A percentile compares a stretch with the other conserved stretches of the same genome.
Evolutionary conservation across 2,888 invertebrate genomes (phyloP).

Genomic region (Camponotus fellah): DNA sequence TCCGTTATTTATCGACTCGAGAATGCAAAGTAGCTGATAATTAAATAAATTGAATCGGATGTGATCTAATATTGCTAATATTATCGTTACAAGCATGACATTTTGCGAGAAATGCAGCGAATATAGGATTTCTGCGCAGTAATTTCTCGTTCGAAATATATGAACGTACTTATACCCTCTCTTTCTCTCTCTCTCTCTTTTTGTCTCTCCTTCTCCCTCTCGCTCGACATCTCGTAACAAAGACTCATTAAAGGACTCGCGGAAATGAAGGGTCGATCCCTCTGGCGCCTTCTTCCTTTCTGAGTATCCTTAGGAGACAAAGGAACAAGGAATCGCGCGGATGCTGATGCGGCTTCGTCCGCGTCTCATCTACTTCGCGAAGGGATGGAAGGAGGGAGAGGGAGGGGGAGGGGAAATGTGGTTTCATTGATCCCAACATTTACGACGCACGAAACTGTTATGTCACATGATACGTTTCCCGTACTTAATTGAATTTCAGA

Average conservation of each 20-base stretch:
- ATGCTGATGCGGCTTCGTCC: conserved; percentile 58
- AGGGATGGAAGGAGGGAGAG: neutral
- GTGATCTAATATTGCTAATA: conserved; percentile 12
- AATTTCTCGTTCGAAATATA: conserved; percentile 21
- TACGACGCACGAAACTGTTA: conserved; percentile 50
- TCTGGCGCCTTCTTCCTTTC: conserved; percentile 68
- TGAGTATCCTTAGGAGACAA: conserved; percentile 69
- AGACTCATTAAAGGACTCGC: conserved; percentile 64
- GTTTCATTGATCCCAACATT: conserved; percentile 70
- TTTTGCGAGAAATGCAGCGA: conserved; percentile 7
- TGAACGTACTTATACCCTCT: conserved; percentile 4
- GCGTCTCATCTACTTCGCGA: conserved; percentile 20
- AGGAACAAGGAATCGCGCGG: conserved; percentile 62
- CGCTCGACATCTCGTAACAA: conserved; percentile 57
- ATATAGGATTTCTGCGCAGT: conserved; percentile 10
- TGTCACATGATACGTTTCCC: conserved; percentile 52
- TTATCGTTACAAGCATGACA: neutral
- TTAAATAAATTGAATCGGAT: conserved; percentile 1
- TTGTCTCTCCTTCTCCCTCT: neutral
- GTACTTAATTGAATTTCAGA: conserved; percentile 48
- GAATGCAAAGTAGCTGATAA: conserved; percentile 4
- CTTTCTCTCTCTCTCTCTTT: neutral
- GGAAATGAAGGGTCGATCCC: conserved; percentile 68
- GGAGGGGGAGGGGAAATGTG: conserved; percentile 23
- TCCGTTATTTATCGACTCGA: conserved; percentile 20